phyloP scores from a whole-genome alignment of 2,797 vertebrate genomes.

The Mus caroli region DNA sequence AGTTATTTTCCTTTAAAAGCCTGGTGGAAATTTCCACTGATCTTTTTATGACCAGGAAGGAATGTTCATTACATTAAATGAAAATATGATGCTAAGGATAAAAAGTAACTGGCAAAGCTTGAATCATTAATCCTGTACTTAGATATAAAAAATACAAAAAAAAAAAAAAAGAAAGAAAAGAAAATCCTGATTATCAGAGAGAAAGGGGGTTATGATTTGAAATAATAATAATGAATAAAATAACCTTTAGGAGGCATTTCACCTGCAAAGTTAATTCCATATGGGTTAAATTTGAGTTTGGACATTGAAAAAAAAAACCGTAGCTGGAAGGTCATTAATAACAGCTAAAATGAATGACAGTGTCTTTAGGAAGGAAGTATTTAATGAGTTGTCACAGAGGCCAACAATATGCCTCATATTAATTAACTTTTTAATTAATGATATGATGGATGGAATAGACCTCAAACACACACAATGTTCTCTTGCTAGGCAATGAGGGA shows the following conservation, averaged over 20 bases:
- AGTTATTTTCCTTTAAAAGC: background rate
- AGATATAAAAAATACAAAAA: background rate
- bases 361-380: slow-evolving; percentile 64
- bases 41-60: background rate
- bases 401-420: slow-evolving; percentile 60
- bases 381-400: slow-evolving; percentile 71
- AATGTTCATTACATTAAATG: background rate
- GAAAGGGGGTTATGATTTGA: background rate
- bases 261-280: slow-evolving; percentile 58
- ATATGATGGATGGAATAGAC: slow-evolving; percentile 17
- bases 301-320: slow-evolving; percentile 61
- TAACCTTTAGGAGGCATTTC: slow-evolving; percentile 42
- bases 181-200: background rate
- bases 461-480: slow-evolving; percentile 48
- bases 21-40: too few species aligned
- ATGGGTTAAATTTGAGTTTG: slow-evolving; percentile 63
- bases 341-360: slow-evolving; percentile 62
- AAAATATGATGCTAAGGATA: background rate
- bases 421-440: slow-evolving; percentile 80
- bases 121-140: background rate
- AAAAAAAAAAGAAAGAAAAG: background rate
- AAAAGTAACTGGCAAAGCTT: background rate
- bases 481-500: background rate
- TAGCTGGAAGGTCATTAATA: slow-evolving; percentile 60
- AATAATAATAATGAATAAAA: background rate